These are phyloP conservation scores for Agrotis exclamationis DNA, from an alignment of 2,888 invertebrate genomes.

Conservation along the genomic window DNA sequence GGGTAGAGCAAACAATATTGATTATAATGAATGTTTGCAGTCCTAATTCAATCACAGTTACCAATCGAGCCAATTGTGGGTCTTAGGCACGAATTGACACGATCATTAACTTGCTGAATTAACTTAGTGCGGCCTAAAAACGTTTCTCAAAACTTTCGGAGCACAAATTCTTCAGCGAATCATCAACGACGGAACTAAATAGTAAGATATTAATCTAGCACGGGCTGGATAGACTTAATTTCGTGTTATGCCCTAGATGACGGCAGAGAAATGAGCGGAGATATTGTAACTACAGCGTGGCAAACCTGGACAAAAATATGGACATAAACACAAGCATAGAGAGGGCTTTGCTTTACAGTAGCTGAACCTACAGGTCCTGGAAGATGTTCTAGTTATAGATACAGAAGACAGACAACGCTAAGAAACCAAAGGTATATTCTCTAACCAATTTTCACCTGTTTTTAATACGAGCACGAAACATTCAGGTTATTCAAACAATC, in stretches of 20 bases:
- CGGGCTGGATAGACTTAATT: slow-evolving; percentile 12
- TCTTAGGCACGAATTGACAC: slow-evolving; percentile 50
- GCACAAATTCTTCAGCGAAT: slow-evolving; percentile 6
- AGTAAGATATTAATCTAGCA: slow-evolving; percentile 9
- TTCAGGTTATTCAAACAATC: slow-evolving; percentile 15
- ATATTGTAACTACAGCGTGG: background rate
- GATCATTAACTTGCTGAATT: slow-evolving; percentile 53
- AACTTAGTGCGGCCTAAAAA: slow-evolving; percentile 45
- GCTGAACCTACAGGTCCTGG: too few relatives aligned
- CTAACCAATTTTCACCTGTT: background rate
- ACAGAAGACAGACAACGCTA: too few relatives aligned
- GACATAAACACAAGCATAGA: background rate
- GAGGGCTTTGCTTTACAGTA: background rate
- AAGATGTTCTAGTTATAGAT: background rate
- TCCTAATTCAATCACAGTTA: slow-evolving; percentile 75
- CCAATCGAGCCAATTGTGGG: slow-evolving; percentile 76
- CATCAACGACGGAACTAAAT: slow-evolving; percentile 6
- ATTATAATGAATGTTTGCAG: slow-evolving; percentile 72
- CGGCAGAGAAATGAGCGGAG: background rate
- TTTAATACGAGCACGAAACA: background rate
- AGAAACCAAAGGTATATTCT: background rate
- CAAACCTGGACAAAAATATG: background rate
- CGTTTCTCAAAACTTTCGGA: slow-evolving; percentile 37
- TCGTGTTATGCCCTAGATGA: background rate
- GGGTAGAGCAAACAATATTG: slow-evolving; percentile 64